Conservation (phyloP, 2,113 vertebrate species). For the Mohoua ochrocephala region DNA sequence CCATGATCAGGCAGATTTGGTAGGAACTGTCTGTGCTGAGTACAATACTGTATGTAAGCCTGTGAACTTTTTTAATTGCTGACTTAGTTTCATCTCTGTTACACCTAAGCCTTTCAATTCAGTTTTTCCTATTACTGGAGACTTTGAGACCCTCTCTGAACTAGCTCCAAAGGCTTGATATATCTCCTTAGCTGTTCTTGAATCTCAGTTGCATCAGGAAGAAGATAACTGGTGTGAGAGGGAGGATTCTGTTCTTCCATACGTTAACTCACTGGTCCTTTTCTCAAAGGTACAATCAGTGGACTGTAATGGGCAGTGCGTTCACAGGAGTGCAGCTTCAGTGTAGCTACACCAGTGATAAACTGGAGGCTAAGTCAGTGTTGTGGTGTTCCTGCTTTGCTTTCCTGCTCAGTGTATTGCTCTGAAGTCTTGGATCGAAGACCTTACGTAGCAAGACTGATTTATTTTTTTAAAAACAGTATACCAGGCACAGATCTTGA, state of each 20-base stretch:
- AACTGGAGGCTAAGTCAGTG: background rate
- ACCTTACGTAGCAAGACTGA: background rate
- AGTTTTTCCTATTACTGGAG: background rate
- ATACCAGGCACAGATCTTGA: background rate
- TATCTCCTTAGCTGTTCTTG: background rate
- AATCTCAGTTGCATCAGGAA: background rate
- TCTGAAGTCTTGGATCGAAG: background rate
- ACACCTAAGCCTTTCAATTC: background rate
- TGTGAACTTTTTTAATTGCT: background rate
- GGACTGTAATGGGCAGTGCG: background rate
- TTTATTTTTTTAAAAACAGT: background rate
- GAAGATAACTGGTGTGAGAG: background rate
- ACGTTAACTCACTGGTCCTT: accelerated
- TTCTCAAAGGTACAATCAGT: background rate
- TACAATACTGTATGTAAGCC: background rate
- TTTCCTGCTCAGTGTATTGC: background rate
- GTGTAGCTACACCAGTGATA: too few species aligned
- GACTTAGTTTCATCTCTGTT: background rate
- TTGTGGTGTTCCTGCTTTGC: background rate
- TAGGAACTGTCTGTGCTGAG: background rate
- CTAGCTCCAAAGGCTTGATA: background rate
- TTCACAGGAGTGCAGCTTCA: background rate
- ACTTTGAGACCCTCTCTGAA: background rate
- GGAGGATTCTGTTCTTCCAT: background rate
- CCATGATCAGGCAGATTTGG: background rate